Conservation (phyloP, 1,140 invertebrate species). For the Drosophila novamexicana region DNA sequence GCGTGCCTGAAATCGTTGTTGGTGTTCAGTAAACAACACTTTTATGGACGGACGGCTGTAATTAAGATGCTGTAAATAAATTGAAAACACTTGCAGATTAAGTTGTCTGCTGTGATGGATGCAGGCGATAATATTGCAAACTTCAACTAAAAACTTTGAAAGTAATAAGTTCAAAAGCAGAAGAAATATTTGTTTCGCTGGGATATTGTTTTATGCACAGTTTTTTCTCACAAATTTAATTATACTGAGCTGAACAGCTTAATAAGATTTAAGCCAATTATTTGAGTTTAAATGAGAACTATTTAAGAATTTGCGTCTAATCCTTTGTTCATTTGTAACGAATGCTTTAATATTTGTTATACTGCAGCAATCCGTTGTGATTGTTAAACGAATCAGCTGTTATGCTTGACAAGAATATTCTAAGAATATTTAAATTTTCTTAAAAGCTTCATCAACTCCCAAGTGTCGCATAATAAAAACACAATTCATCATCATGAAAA, state of each 20-base stretch:
- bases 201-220: not conserved
- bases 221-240: not conserved
- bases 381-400: not conserved
- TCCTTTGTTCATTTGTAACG: not conserved
- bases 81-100: not conserved
- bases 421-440: not conserved
- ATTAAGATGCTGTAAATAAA: not conserved
- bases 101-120: not conserved
- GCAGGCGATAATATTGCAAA: not conserved
- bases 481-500: slow-evolving; percentile 53
- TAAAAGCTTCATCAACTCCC: slow-evolving; percentile 31
- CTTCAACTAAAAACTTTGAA: not conserved
- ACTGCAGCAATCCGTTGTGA: no score
- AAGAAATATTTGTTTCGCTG: not conserved
- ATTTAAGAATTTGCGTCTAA: no score
- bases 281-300: no score
- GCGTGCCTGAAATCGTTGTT: slow-evolving; percentile 9
- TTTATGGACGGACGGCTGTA: not conserved
- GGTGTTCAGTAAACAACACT: not conserved
- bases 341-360: not conserved
- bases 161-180: not conserved
- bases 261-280: no score
- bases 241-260: not conserved
- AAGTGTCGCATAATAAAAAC: slow-evolving; percentile 44
- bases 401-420: not conserved